Base-by-base conservation (phyloP, 2,113 vertebrate genomes). In the Hippocampus barbouri region DNA sequence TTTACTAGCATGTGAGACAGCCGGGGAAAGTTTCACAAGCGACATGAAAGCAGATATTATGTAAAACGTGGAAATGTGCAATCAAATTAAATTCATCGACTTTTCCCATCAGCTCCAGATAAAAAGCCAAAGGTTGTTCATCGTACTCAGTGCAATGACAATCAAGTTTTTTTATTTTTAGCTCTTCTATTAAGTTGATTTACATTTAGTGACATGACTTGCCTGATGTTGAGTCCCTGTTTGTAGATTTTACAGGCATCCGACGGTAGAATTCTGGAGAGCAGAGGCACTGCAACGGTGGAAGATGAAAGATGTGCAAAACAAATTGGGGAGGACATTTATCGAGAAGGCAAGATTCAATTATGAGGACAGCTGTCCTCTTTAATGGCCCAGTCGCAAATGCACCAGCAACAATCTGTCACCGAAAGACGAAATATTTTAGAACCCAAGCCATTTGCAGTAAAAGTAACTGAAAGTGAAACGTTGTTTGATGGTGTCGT, bases 211-310 rank as follows among this genome's bases (percentile, higher is more conserved):
- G 64, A 73, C 40, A 27, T 49, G 66, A 85, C 84, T 91, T 89
- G 94, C 97, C 97, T 98, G 94, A 99, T 99, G 93, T 98, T 98
- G 89, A 98, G 94, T 90, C 96, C 97, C 91, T 99, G 97, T 85
- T 99, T 99, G 91, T 98, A 98, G 93, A 99, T 99, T 93, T 99
- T 99, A 91, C 97, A 99, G 1, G 96, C 95, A 85, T 99, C 97
- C 70, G 97, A 99, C 91, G 97, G 97, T 91, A 99, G 93, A 89
- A 99, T 99, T 92, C 97, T 94, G 91, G 97, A 99, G 76, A 99
- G 96, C 94, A 99, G 95, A 95, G 97, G 97, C 94, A 99, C 97
- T 99, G 78, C 38, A 87, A 87, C 69, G 71, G n/a, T 65, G 61
- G 83, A 79, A 75, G 62, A 40, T 78, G 45, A 38, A 82, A 21